A percentile compares a stretch with the other conserved stretches of the same genome.
phyloP scores from a whole-genome alignment of 2,797 vertebrate genomes.

The Tamandua tetradactyla region DNA sequence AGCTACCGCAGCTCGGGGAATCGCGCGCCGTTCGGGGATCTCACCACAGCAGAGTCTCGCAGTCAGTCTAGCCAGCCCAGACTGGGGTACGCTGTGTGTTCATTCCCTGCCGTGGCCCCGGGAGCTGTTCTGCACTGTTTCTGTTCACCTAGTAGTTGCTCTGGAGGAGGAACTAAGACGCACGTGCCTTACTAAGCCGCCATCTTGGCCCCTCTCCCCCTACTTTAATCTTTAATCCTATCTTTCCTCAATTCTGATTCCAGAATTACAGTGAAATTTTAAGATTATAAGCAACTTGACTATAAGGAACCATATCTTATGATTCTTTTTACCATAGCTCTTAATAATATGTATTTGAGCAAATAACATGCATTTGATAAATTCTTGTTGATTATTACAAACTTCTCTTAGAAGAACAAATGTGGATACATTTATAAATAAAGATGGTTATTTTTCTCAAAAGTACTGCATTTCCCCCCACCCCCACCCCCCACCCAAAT shows the following conservation, averaged over 20 bases:
- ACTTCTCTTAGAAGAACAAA: constrained; percentile 33
- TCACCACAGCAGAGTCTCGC: too few species aligned
- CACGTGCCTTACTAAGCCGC: too few species aligned
- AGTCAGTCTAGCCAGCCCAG: too few species aligned
- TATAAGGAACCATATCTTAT: not conserved
- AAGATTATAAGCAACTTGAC: constrained; percentile 15
- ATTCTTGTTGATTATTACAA: not conserved
- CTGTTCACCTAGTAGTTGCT: too few species aligned
- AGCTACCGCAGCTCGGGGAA: too few species aligned
- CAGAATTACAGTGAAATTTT: constrained; percentile 13
- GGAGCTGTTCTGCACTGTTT: too few species aligned
- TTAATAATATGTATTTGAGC: not conserved
- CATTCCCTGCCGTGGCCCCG: too few species aligned
- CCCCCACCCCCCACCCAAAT: not conserved
- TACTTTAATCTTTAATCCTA: not conserved
- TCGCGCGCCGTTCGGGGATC: too few species aligned
- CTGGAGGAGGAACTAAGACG: too few species aligned
- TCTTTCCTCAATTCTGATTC: constrained; percentile 21
- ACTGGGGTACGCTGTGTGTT: too few species aligned
- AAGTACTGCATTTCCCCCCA: not conserved
- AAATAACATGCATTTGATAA: constrained; percentile 5
- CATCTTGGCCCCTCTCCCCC: too few species aligned
- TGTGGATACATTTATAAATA: not conserved
- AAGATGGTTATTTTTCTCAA: constrained; percentile 22
- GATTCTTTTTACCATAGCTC: not conserved